Evolutionary conservation across 1,140 invertebrate genomes (phyloP), one percentile per base, ranked within the genome.

Genomic region (Drusus annulatus): DNA sequence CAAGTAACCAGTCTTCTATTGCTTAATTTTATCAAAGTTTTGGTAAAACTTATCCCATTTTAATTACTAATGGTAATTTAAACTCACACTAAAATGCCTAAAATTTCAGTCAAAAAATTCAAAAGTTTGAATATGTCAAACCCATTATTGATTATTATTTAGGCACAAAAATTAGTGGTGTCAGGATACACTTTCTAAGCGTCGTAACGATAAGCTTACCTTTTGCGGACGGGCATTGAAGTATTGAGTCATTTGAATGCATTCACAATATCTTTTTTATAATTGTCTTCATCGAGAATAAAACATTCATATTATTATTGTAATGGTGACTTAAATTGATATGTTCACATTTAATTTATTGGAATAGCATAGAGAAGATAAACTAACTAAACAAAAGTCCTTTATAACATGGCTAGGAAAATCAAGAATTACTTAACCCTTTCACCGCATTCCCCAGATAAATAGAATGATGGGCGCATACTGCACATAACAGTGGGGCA

Each of bases 91-190:
- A 80, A 82, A 78, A 80, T 62, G 62, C 74, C 77, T 76, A 71
- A 82, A 52, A 58, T 54, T 80, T 83, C 81, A 83, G 81, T 83
- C 81, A 83, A 74, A 83, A 73, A 78, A 82, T 73, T 83, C 21
- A 76, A 78, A 36, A 79, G 78, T 83, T 83, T 83, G 81, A 78
- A 75, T 75, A 36, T 58, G 78, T 78, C 78, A 83, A 80, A 80
- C 81, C 58, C 73, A 83, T 80, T 83, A 83, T 78, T 80, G 78
- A 80, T 83, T 80, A 81, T 73, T 54, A 73, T 83, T 83, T 80
- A 83, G 81, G 81, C 81, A 83, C 81, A 80, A 80, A 73, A 63
- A 80, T 77, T 76, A 83, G 76, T 83, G 63, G 77, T 45, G 58
- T 79, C 78, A 76, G 69, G 36, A 60, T 16, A 58, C 65, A 79